Evolutionary conservation across 2,797 vertebrate species (phyloP).

Genomic region (Fringilla coelebs): DNA sequence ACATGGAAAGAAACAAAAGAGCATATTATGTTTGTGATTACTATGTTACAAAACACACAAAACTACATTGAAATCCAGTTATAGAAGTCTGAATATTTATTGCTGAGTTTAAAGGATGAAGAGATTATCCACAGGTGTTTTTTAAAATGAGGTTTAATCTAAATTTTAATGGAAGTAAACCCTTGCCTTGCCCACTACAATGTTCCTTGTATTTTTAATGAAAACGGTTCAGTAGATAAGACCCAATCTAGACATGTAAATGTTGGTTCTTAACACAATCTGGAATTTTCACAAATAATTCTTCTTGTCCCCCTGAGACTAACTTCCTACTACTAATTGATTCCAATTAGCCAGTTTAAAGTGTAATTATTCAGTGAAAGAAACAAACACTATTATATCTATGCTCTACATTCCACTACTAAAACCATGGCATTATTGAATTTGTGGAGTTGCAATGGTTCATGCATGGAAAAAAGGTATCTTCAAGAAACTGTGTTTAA

Average conservation of each 20-base stretch:
- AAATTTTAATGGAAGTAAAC: neutral
- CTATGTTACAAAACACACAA: neutral
- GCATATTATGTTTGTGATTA: neutral
- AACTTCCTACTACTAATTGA: conserved; percentile 39
- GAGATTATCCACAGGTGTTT: neutral
- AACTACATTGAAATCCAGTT: neutral
- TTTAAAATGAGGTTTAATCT: neutral
- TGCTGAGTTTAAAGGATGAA: neutral
- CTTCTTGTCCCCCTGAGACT: neutral
- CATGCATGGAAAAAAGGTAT: neutral
- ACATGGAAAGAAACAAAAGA: neutral
- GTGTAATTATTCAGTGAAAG: conserved; percentile 39
- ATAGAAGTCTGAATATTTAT: neutral
- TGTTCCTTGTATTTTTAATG: neutral
- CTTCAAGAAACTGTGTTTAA: conserved; percentile 2
- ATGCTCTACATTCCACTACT: neutral
- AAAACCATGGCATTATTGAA: neutral
- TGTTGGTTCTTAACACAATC: neutral
- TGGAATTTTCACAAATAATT: conserved; percentile 5
- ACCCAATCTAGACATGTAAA: neutral
- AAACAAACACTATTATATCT: conserved; percentile 15
- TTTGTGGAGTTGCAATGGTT: neutral
- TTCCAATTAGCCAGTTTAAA: conserved; percentile 38
- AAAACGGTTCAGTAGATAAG: neutral
- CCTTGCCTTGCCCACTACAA: neutral